Evolutionary conservation across 2,797 vertebrate genomes (phyloP).

Genomic region (Danio albolineatus): DNA sequence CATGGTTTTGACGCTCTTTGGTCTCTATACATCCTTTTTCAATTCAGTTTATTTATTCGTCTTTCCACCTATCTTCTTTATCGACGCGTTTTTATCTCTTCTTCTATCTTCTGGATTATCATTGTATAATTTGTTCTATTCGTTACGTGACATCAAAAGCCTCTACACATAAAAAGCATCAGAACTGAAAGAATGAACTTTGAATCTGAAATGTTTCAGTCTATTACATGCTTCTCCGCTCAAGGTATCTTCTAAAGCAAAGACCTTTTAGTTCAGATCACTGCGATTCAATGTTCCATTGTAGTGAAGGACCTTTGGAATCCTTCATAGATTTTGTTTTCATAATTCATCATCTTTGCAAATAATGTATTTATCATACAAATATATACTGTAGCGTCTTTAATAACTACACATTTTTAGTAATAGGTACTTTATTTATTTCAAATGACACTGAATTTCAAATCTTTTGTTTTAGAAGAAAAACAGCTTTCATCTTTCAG

Average conservation of each 20-base stretch:
- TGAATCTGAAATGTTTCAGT: neutral
- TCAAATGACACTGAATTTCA: neutral
- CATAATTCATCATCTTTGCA: neutral
- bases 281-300: neutral
- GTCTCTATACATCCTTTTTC: constrained; percentile 59
- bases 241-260: neutral
- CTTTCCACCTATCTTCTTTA: constrained; percentile 19
- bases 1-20: constrained; percentile 42
- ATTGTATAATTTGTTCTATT: constrained; percentile 25
- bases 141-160: constrained; percentile 2
- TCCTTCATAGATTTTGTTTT: neutral
- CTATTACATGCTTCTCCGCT: constrained; percentile 12
- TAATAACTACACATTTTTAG: constrained; percentile 48
- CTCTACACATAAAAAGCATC: neutral
- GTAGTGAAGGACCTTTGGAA: neutral
- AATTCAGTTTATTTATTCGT: constrained; percentile 18
- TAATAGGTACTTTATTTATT: neutral
- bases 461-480: neutral
- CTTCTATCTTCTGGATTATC: neutral
- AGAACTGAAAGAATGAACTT: constrained; percentile 4
- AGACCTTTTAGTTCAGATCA: neutral
- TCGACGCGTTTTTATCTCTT: constrained; percentile 3
- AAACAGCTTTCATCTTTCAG: neutral
- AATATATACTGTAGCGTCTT: constrained; percentile 13
- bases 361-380: neutral